Evolutionary conservation across 1,140 invertebrate genomes (phyloP), one percentile per base, ranked within the genome.

Genomic region (Chrysoperla carnea): DNA sequence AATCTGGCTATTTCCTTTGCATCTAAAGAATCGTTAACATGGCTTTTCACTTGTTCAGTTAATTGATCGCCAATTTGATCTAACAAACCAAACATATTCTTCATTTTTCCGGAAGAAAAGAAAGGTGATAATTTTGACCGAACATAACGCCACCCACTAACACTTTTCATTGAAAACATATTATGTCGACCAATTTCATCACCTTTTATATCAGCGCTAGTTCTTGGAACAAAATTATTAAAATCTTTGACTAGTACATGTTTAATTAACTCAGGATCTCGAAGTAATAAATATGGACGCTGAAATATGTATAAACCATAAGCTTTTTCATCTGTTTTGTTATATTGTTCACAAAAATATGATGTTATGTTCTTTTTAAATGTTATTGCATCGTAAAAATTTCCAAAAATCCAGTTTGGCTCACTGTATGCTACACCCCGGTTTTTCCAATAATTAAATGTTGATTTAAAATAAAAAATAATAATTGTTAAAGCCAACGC

Each of bases 201-300:
- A 38, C 66, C 54, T 6, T 62, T 60, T 40, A 62, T 63, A 8
- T 51, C 52, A 48, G 56, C 64, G 37, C 67, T 54, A 46, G 63
- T 62, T 7, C 63, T 55, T 46, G 74, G 67, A 8, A 60, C 53
- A 48, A 75, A 75, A 56, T 69, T 52, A 45, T 71, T 64, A 54
- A 72, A 74, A 53, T 75, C 70, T 50, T 63, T 61, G 23, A 72
- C 66, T 37, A 67, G 56, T 29, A 75, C 50, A 28, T 58, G 48
- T 54, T 70, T 73, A 1, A 75, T 64, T 8, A 75, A 42, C 5
- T 74, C 67, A 8, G 66, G 61, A 50, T 72, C 68, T 46, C 61
- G 48, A 1, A 71, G 37, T 31, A 64, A 54, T 13, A 70, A 29
- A 14, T 27, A 12, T 35, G 49, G 49, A 36, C 43, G 23, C 29